These are phyloP conservation scores for Athene noctua DNA, from an alignment of 2,113 vertebrate species.

Conservation along the genomic window DNA sequence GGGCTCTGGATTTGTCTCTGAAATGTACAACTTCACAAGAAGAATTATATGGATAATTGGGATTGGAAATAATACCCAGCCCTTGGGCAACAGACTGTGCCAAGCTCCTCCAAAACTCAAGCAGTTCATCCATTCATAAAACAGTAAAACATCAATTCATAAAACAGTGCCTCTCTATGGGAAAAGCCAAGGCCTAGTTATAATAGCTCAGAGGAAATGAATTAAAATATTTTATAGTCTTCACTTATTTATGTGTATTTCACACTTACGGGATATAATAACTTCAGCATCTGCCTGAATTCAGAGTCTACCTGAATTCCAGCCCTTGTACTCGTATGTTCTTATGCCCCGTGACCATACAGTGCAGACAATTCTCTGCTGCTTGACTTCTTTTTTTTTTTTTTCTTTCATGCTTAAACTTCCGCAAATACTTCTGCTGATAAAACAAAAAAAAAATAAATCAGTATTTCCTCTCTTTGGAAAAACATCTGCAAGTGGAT, in stretches of 20 bases:
- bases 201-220: not conserved
- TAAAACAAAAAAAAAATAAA: not conserved
- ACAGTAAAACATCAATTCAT: no score
- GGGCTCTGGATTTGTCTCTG: not conserved
- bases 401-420: not conserved
- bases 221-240: not conserved
- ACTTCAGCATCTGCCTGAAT: not conserved
- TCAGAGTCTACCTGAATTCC: not conserved
- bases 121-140: not conserved
- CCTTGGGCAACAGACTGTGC: not conserved
- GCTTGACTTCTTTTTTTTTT: not conserved
- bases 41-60: not conserved
- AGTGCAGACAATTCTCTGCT: not conserved
- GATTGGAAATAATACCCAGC: not conserved
- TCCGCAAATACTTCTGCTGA: not conserved
- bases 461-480: not conserved
- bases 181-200: not conserved
- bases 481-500: not conserved
- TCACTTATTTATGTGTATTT: not conserved
- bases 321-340: not conserved
- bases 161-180: not conserved
- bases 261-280: not conserved
- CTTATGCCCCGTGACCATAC: not conserved
- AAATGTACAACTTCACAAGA: not conserved
- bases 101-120: not conserved